phyloP scores from a whole-genome alignment of 2,797 vertebrate genomes.

The Parambassis ranga region DNA sequence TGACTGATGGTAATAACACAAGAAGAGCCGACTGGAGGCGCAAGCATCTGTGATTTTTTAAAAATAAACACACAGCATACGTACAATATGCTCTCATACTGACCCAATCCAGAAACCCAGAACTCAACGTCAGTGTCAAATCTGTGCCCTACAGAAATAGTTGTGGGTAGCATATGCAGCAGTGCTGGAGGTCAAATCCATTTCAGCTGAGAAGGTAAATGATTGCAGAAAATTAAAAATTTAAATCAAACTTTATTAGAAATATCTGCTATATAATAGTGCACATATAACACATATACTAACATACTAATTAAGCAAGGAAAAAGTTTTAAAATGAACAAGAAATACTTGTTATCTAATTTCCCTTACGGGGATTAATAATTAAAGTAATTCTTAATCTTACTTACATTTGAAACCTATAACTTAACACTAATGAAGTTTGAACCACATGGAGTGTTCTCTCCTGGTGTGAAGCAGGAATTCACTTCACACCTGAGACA shows the following conservation, averaged over 20 bases:
- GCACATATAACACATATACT: too few species aligned
- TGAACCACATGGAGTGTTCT: constrained; percentile 22
- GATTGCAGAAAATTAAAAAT: constrained; percentile 17
- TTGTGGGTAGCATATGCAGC: constrained; percentile 63
- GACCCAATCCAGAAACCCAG: constrained; percentile 65
- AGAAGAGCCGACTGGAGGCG: constrained; percentile 55
- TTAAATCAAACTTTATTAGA: constrained; percentile 19
- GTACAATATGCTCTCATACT: constrained; percentile 64
- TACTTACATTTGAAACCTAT: too few species aligned
- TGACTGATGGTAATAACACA: constrained; percentile 66
- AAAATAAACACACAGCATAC: constrained; percentile 71
- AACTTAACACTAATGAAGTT: too few species aligned
- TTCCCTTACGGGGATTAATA: too few species aligned
- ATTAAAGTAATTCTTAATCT: too few species aligned
- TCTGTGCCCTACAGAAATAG: constrained; percentile 61
- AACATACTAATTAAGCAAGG: too few species aligned
- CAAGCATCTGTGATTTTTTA: constrained; percentile 72
- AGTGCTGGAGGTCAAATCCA: constrained; percentile 42
- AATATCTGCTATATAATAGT: not conserved
- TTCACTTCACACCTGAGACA: constrained; percentile 58
- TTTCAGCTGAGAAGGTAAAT: constrained; percentile 45
- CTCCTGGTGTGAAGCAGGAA: constrained; percentile 36
- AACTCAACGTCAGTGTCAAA: constrained; percentile 54
- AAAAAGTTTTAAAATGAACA: not conserved
- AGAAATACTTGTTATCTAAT: too few species aligned